Base-by-base conservation (phyloP, 2,113 vertebrate genomes). In the Triplophysa tibetana region DNA sequence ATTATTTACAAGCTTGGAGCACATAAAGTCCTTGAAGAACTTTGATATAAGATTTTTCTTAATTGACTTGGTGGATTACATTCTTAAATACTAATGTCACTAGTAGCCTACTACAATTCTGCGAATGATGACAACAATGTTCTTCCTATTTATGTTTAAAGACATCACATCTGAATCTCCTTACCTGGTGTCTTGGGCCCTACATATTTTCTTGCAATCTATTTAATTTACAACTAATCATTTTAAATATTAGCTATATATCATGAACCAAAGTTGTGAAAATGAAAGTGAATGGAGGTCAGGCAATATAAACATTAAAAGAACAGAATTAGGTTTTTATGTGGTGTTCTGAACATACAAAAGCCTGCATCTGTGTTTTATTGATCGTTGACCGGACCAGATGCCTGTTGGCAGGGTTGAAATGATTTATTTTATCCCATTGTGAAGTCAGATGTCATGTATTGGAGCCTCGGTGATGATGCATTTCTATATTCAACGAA, bases 1-100 rank as follows among this genome's bases (percentile, higher is more conserved):
- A 43, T 2, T 43, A 21, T 26, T 17, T 14, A 14, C 62, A 6
- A 21, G 19, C 19, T 33, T 58, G 19, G 14, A 72, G 9, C 12
- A 72, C 50, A 56, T 13, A 61, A 45, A 61, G 56, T 74, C 38
- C 24, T 17, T 62, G 12, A 74, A 74, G 72, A 61, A 17, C 4
- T 24, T 58, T 60, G 14, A n/a, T 4, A 7, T 54, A 12, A 10
- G 2, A 50, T 1, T 1, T 11, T 50, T 13, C 4, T 8, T 2
- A 50, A 11, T 16, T 50, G 14, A 13, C 2, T 50, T 4, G 11
- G 14, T 50, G 4, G 2, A 4, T 11, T 24, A 21, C 33, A 38
- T 50, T 56, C 16, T 21, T 56, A 48, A 72, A 56, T 56, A 72
- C 19, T 72, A 72, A 38, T 33, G 69, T 41, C 26, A 73, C 50